A percentile compares a stretch with the other conserved stretches of the same genome.
Conservation (phyloP, 1,140 invertebrate species). For the Diuraphis noxia region DNA sequence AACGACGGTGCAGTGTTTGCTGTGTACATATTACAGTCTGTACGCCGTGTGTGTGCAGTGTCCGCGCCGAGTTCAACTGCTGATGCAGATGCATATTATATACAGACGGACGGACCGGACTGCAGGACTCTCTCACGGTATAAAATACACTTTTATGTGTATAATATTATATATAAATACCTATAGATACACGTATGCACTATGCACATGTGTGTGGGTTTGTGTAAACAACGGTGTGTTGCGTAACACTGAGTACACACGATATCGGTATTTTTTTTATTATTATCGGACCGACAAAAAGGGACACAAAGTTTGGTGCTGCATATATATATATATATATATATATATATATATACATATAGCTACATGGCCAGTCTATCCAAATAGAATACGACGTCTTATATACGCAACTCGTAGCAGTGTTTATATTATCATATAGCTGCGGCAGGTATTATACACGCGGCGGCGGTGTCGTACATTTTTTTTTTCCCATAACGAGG, state of each 20-base stretch:
- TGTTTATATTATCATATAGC: neutral
- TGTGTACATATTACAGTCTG: neutral
- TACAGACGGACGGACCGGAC: neutral
- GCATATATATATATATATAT: neutral
- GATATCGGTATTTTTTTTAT: neutral
- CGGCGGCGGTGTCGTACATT: neutral
- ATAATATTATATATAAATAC: neutral
- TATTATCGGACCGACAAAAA: neutral
- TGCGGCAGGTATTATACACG: neutral
- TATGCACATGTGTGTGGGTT: neutral
- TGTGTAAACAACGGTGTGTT: constrained; percentile 31
- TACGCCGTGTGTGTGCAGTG: neutral
- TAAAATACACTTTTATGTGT: neutral
- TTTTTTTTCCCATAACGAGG: constrained; percentile 13
- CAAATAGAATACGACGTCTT: neutral
- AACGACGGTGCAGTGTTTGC: neutral
- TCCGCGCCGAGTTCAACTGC: neutral
- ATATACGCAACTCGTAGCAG: no score
- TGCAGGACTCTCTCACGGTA: constrained; percentile 23
- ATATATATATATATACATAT: no score
- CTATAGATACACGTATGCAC: neutral
- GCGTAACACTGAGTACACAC: constrained; percentile 3
- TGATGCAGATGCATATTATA: neutral
- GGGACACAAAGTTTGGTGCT: neutral
- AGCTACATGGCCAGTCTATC: neutral